Evolutionary conservation across 2,888 invertebrate genomes (phyloP).

Genomic region (Tenthredo scrophulariae): DNA sequence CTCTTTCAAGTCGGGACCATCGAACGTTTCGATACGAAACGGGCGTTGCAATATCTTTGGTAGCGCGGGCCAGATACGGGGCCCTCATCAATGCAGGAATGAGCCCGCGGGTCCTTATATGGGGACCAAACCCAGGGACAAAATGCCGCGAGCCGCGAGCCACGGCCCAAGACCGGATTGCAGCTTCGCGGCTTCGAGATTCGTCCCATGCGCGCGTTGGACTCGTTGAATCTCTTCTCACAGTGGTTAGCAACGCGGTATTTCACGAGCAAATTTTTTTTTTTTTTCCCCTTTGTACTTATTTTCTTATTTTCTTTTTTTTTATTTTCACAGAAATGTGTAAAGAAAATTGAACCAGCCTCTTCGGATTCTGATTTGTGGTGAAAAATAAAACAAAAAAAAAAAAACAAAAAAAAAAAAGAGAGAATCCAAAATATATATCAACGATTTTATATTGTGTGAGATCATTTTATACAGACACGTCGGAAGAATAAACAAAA

Average conservation of each 20-base stretch:
- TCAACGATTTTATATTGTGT: too few species aligned
- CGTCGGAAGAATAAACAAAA: too few species aligned
- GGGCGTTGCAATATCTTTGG: conserved; percentile 51
- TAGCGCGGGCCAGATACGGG: conserved; percentile 43
- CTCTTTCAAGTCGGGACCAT: conserved; percentile 37
- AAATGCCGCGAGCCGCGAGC: conserved; percentile 47
- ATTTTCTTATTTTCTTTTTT: background rate
- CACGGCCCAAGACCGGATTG: conserved; percentile 47
- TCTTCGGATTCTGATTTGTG: too few species aligned
- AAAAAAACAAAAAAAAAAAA: too few species aligned
- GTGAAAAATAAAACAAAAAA: too few species aligned
- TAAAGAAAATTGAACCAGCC: background rate
- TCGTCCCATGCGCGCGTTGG: background rate
- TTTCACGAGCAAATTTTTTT: background rate
- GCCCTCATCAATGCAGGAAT: conserved; percentile 51
- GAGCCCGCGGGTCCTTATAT: conserved; percentile 51
- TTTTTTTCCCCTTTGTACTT: background rate
- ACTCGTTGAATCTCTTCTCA: conserved; percentile 19
- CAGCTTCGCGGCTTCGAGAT: conserved; percentile 29
- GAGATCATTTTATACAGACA: too few species aligned
- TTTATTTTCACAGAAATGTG: background rate
- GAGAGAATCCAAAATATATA: too few species aligned
- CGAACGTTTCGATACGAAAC: conserved; percentile 48
- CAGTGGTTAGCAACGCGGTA: conserved; percentile 33
- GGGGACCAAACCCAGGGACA: conserved; percentile 50